Evolutionary conservation across 2,113 vertebrate genomes (phyloP).

Genomic region (human): GRCh38 chr2:240056501-240057000

Average conservation of each 20-base stretch:
- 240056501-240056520: accelerated
- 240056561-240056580: accelerated
- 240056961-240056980: accelerated
- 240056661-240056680: accelerated
- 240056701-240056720: not conserved
- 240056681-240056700: too few relatives aligned
- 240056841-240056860: accelerated
- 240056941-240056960: accelerated
- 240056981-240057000: not conserved
- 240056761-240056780: too few relatives aligned
- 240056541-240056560: not conserved
- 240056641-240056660: not conserved
- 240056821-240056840: not conserved
- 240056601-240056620: not conserved
- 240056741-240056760: accelerated
- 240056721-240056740: not conserved
- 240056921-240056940: accelerated
- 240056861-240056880: not conserved
- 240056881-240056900: too few relatives aligned
- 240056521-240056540: accelerated
- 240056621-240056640: accelerated
- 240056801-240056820: not conserved
- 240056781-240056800: accelerated
- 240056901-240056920: not conserved
- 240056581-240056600: not conserved